A percentile compares a stretch with the other conserved stretches of the same genome.
Conservation (phyloP, 2,888 invertebrate species). For the Operophtera brumata region DNA sequence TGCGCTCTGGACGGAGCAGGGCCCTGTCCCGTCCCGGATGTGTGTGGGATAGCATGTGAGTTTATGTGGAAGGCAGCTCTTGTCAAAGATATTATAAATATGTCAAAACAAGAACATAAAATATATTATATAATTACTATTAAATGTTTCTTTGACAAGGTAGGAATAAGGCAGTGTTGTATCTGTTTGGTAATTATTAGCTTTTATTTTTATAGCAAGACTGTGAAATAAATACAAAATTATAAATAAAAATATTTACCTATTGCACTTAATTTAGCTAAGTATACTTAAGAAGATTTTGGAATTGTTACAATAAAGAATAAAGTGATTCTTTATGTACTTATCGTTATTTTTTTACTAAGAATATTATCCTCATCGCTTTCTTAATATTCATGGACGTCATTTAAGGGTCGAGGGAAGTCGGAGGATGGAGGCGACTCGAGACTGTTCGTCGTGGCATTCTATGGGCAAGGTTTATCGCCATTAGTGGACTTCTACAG, state of each 20-base stretch:
- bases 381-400: too few species aligned
- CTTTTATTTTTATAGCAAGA: slow-evolving; percentile 57
- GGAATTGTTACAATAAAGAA: slow-evolving; percentile 40
- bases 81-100: neutral
- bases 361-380: too few species aligned
- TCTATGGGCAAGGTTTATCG: too few species aligned
- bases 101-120: neutral
- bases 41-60: too few species aligned
- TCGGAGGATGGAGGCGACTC: too few species aligned
- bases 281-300: slow-evolving; percentile 32
- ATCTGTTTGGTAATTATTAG: slow-evolving; percentile 34
- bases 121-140: neutral
- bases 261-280: slow-evolving; percentile 47
- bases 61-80: neutral
- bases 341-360: slow-evolving; percentile 18
- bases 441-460: too few species aligned
- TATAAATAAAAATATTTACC: slow-evolving; percentile 35
- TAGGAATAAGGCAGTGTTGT: neutral
- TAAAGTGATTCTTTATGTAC: slow-evolving; percentile 34
- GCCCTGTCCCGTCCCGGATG: too few species aligned
- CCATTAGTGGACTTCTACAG: too few species aligned
- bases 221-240: slow-evolving; percentile 54
- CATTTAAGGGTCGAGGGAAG: too few species aligned
- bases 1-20: too few species aligned
- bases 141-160: neutral